Percentiles rank a stretch among this genome's conserved stretches.
Evolutionary conservation across 2,888 invertebrate genomes (phyloP).

Genomic region (Heliothis peltigera): DNA sequence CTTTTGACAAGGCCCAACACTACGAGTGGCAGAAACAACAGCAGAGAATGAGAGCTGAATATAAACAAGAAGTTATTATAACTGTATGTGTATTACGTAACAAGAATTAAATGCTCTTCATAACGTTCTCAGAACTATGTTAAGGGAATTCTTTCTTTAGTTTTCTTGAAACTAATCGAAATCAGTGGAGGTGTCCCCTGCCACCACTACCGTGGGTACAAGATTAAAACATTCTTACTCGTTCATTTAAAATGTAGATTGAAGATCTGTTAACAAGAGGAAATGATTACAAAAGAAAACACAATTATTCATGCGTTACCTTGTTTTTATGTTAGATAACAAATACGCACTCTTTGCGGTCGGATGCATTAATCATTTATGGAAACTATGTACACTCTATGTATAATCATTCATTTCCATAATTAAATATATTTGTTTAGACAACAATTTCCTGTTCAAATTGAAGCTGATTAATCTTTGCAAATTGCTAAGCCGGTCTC

Average conservation of each 20-base stretch:
- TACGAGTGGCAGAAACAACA: slow-evolving; percentile 54
- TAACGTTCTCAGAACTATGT: not conserved
- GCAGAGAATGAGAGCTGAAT: slow-evolving; percentile 65
- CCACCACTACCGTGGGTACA: not conserved
- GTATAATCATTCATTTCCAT: slow-evolving; percentile 40
- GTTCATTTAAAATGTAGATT: slow-evolving; percentile 44
- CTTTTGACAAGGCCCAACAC: slow-evolving; percentile 20
- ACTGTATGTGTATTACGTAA: slow-evolving; percentile 51
- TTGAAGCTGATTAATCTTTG: slow-evolving; percentile 60
- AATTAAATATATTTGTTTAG: slow-evolving; percentile 56
- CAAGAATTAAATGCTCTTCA: slow-evolving; percentile 36
- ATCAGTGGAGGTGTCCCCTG: not conserved
- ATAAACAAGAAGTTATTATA: slow-evolving; percentile 65
- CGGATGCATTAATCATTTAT: slow-evolving; percentile 43
- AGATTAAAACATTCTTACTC: slow-evolving; percentile 16
- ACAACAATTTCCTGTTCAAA: slow-evolving; percentile 58
- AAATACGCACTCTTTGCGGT: slow-evolving; percentile 20
- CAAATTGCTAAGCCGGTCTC: slow-evolving; percentile 67
- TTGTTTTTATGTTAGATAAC: slow-evolving; percentile 46
- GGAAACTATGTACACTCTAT: slow-evolving; percentile 31
- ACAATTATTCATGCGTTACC: slow-evolving; percentile 23
- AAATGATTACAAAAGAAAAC: slow-evolving; percentile 54
- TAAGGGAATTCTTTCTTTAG: slow-evolving; percentile 8
- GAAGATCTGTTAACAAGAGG: slow-evolving; percentile 25
- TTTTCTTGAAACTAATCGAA: slow-evolving; percentile 10